phyloP scores from a whole-genome alignment of 2,797 vertebrate genomes.

The Huso huso region DNA sequence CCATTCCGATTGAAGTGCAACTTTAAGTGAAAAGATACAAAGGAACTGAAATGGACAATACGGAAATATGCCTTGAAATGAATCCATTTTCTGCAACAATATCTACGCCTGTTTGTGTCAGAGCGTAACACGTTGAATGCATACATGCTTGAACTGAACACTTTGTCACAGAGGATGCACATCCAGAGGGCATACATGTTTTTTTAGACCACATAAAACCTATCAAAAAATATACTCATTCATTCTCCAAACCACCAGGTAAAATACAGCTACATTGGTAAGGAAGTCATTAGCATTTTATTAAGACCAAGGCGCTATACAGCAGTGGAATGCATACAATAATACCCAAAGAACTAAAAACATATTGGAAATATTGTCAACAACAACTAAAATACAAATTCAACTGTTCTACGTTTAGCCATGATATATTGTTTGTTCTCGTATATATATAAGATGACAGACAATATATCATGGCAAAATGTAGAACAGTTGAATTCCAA shows the following conservation, averaged over 20 bases:
- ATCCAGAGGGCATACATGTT: background rate
- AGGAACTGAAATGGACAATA: background rate
- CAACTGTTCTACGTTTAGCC: too few species aligned
- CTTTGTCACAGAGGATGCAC: slow-evolving; percentile 51
- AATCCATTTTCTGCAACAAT: background rate
- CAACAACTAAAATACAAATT: too few species aligned
- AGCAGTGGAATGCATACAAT: too few species aligned
- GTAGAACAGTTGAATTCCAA: too few species aligned
- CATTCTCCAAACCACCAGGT: background rate
- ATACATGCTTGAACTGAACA: slow-evolving; percentile 47
- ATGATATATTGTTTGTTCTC: too few species aligned
- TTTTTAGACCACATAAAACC: background rate
- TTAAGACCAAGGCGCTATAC: too few species aligned
- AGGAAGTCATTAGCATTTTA: too few species aligned
- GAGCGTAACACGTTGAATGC: slow-evolving; percentile 22
- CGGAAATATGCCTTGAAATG: background rate
- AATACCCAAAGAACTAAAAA: too few species aligned
- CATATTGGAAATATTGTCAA: too few species aligned
- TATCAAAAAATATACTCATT: background rate
- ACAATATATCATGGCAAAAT: too few species aligned
- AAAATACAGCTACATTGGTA: background rate
- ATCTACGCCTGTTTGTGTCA: background rate
- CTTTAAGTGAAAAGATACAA: too few species aligned
- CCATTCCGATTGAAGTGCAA: too few species aligned
- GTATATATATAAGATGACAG: background rate